A percentile compares a stretch with the other conserved stretches of the same genome.
phyloP scores from a whole-genome alignment of 1,140 invertebrate genomes.

The Hypsibius dujardini region DNA sequence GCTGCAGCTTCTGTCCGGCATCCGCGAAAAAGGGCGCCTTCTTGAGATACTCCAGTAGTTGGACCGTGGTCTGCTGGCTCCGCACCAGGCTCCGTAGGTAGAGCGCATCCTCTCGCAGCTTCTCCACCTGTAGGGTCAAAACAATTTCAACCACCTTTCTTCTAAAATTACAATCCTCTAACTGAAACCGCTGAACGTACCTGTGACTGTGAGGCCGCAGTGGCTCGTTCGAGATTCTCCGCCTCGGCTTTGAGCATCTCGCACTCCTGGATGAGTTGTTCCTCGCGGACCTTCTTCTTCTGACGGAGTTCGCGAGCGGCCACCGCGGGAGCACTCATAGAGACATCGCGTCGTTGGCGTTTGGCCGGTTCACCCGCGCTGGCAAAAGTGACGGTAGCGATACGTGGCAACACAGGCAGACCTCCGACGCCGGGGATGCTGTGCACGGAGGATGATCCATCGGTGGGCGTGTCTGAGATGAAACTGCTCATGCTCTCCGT shows the following conservation, averaged over 20 bases:
- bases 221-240: neutral
- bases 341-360: constrained; percentile 4
- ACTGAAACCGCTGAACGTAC: too few species aligned
- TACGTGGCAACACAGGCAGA: neutral
- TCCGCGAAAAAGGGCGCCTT: constrained; percentile 10
- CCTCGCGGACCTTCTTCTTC: constrained; percentile 6
- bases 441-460: neutral
- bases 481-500: neutral
- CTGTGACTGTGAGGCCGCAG: neutral
- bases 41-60: constrained; percentile 3
- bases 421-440: neutral
- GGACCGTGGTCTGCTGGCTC: neutral
- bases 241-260: neutral
- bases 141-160: neutral
- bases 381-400: neutral
- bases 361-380: neutral
- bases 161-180: too few species aligned
- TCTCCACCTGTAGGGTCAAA: neutral
- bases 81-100: neutral
- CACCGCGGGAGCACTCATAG: constrained; percentile 2
- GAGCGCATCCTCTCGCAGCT: neutral
- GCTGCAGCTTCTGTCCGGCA: neutral
- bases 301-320: constrained; percentile 13
- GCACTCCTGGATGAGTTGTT: neutral
- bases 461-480: neutral